Percentiles rank a stretch among this genome's conserved stretches.
Conservation (phyloP, 2,888 invertebrate species). For the Lysandra coridon region DNA sequence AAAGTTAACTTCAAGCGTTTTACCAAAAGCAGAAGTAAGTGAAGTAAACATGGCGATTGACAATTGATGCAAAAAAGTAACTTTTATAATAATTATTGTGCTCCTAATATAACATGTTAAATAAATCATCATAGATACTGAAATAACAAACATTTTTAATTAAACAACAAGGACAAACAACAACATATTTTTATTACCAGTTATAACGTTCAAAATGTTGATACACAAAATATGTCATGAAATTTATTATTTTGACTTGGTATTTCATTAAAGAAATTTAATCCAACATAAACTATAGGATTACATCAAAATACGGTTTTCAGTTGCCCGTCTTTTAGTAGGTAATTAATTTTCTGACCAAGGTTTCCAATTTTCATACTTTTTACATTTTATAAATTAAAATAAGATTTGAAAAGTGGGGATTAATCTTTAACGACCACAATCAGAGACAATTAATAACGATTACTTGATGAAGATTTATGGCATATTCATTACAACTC, state of each 20-base stretch:
- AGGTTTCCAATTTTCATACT: not conserved
- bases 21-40: no score
- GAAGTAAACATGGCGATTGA: no score
- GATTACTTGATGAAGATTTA: no score
- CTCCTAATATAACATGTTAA: not conserved
- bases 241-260: not conserved
- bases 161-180: not conserved
- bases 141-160: not conserved
- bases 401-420: no score
- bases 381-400: no score
- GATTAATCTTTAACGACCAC: no score
- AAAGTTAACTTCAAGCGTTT: no score
- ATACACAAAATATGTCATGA: not conserved
- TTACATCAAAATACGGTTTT: not conserved
- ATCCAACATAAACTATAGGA: not conserved
- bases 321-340: no score
- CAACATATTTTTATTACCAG: not conserved
- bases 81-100: not conserved
- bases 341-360: not conserved
- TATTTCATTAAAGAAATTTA: not conserved
- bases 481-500: no score
- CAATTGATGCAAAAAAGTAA: no score
- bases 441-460: no score
- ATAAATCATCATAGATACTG: not conserved
- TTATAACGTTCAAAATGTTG: not conserved